Evolutionary conservation across 2,888 invertebrate species (phyloP).

Genomic region (Lasioglossum vierecki): DNA sequence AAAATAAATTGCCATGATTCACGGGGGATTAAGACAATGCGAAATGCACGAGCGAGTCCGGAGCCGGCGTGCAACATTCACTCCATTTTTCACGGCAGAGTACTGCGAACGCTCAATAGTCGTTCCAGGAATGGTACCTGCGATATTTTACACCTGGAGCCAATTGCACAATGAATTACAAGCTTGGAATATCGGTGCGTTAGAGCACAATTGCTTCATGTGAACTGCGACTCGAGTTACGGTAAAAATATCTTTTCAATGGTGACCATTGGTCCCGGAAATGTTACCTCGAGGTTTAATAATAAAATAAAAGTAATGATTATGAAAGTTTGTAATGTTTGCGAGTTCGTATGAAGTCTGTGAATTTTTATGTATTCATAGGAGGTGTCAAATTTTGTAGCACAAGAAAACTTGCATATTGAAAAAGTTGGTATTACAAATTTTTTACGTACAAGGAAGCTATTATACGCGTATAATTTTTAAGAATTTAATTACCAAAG

Average conservation of each 20-base stretch:
- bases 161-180: slow-evolving; percentile 5
- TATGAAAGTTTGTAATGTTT: background rate
- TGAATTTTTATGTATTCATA: background rate
- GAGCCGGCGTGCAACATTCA: background rate
- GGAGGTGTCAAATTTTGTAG: background rate
- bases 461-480: too few species aligned
- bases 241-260: background rate
- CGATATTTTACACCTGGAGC: slow-evolving; percentile 9
- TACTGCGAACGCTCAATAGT: background rate
- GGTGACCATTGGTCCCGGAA: background rate
- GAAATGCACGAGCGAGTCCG: background rate
- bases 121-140: slow-evolving; percentile 4
- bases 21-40: background rate
- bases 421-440: background rate
- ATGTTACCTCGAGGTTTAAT: background rate
- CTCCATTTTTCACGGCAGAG: slow-evolving; percentile 9
- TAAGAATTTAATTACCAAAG: too few species aligned
- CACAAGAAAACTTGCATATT: background rate
- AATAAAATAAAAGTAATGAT: background rate
- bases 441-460: too few species aligned
- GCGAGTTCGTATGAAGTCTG: background rate
- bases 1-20: slow-evolving; percentile 16
- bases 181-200: background rate
- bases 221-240: background rate
- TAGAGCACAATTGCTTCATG: background rate